Percentiles rank a stretch among this genome's conserved stretches.
Evolutionary conservation across 2,113 vertebrate genomes (phyloP).

Genomic region (Erpornis zantholeuca): DNA sequence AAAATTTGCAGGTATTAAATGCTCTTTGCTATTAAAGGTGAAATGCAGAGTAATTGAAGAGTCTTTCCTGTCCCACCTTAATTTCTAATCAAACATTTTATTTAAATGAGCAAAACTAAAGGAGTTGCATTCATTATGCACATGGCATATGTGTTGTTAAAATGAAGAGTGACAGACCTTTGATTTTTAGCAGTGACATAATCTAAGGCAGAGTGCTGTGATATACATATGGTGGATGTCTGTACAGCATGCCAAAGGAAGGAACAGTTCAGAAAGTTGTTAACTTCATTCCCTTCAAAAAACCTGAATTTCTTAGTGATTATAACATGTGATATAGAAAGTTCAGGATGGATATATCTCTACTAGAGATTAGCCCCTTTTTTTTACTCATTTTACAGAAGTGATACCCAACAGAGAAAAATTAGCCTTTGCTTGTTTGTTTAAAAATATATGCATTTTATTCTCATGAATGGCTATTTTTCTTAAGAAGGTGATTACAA

Average conservation of each 20-base stretch:
- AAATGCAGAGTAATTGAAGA: not conserved
- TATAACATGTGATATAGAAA: not conserved
- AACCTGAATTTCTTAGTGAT: not conserved
- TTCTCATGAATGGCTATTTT: not conserved
- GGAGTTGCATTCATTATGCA: not conserved
- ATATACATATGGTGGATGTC: constrained; percentile 25
- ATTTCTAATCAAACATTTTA: not conserved
- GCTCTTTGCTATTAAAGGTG: not conserved
- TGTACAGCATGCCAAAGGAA: not conserved
- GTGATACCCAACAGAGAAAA: not conserved
- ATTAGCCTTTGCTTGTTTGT: not conserved
- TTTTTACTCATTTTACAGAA: not conserved
- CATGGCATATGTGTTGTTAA: not conserved
- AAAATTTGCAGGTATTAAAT: not conserved
- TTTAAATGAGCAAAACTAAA: not conserved
- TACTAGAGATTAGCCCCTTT: not conserved
- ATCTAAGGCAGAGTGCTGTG: not conserved
- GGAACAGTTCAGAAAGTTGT: constrained; percentile 22
- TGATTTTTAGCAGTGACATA: constrained; percentile 18
- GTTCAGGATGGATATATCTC: not conserved
- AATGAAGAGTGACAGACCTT: constrained; percentile 32
- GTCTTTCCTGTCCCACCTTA: not conserved
- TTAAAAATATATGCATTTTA: not conserved
- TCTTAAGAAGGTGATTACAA: not conserved
- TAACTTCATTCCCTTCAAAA: not conserved